Percentiles rank a stretch among this genome's conserved stretches.
These are phyloP conservation scores for Phenacoccus solenopsis DNA, from an alignment of 1,140 invertebrate species.

Conservation along the genomic window DNA sequence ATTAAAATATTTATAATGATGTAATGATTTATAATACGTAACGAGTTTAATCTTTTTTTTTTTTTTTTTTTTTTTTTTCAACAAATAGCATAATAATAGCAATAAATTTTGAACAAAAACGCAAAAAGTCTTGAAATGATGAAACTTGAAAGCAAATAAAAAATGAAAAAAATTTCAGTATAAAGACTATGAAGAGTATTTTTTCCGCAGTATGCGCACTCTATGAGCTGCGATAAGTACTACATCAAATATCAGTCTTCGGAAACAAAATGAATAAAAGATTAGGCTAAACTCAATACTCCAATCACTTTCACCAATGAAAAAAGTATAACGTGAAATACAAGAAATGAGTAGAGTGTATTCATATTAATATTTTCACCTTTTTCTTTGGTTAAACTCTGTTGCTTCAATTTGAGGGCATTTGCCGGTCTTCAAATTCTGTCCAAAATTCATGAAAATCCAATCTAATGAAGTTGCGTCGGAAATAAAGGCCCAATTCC, in stretches of 20 bases:
- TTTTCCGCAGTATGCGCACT: no score
- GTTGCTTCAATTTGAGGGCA: background rate
- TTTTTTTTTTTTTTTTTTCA: no score
- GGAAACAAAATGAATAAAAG: background rate
- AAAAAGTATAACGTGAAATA: background rate
- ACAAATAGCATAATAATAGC: no score
- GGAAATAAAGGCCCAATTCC: background rate
- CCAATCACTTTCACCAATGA: background rate
- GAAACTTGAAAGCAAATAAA: no score
- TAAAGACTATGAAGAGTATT: no score
- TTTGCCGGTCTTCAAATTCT: background rate
- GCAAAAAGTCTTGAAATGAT: no score
- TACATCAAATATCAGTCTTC: no score
- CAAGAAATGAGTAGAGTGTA: background rate
- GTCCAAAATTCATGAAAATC: background rate
- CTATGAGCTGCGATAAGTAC: no score
- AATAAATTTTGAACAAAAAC: no score
- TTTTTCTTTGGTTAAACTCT: background rate
- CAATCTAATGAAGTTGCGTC: background rate
- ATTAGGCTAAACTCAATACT: background rate
- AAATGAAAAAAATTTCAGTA: no score
- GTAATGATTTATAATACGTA: no score
- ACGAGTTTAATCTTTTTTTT: no score
- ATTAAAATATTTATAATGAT: conserved; percentile 4
- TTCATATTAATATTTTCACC: background rate